Base-by-base conservation (phyloP, 2,888 invertebrate species). In the Scaptomyza reducta region DNA sequence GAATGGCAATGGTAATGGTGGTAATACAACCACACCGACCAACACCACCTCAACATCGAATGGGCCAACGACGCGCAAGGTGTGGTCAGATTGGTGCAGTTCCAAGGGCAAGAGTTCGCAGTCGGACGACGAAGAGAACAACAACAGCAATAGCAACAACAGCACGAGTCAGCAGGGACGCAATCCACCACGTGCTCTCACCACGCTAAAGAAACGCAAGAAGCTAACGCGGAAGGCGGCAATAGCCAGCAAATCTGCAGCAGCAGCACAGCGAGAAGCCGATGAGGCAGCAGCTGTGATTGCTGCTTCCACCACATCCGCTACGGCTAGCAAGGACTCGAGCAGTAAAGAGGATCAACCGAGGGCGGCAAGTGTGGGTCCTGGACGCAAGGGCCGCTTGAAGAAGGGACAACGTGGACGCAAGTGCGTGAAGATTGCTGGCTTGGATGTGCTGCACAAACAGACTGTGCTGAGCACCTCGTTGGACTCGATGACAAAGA, bases 381-480 rank as follows among this genome's bases (percentile, higher is more conserved):
- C 80, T 1, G 90, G 90, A 0, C 92, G 94, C 47, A 91, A 91
- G 57, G 94, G 95, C 79, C 92, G 94, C 89, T 93, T 95, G 55
- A 94, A 94, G 90, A 95, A 95, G 91, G 90, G 89, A 0, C 89
- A 84, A 6, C 92, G 94, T 83, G 94, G 94, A 79, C 94, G 95
- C 40, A 94, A 95, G 82, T 92, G 94, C 7, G 92, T 95, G 49
- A 95, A 96, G 92, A 97, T 97, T 90, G 96, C 95, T 74, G 97
- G 97, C 16, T 93, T 98, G 82, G 97, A 98, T 92, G 93, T 97
- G 82, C 92, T 98, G 77, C 97, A 98, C 92, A 96, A 95, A 83
- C 96, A 97, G 92, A 98, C 98, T 38, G 93, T 98, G 76, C 94
- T 97, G 7, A 97, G 97, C 89, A 97, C 97, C 16, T 95, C 96